Evolutionary conservation across 2,113 vertebrate species (phyloP).

Genomic region (Piaya cayana): DNA sequence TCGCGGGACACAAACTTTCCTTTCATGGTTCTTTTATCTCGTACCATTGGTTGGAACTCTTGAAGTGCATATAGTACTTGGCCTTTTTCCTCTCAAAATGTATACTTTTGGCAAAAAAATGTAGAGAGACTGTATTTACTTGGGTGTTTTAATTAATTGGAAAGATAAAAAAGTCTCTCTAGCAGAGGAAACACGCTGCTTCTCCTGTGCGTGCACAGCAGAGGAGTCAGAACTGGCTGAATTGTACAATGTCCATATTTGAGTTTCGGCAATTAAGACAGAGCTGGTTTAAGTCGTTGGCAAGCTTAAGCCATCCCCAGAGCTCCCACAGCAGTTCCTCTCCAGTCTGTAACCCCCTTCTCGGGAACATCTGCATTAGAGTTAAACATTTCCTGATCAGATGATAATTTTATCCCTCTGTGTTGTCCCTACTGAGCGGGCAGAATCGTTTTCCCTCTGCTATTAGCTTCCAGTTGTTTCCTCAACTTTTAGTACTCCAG

Average conservation of each 20-base stretch:
- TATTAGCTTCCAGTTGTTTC: neutral
- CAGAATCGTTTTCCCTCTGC: neutral
- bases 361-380: neutral
- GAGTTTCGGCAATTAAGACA: neutral
- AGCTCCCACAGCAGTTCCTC: neutral
- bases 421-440: neutral
- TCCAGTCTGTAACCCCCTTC: neutral
- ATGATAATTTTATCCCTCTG: neutral
- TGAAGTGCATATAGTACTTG: neutral
- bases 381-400: neutral
- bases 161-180: neutral
- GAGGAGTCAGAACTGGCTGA: neutral
- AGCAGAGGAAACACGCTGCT: neutral
- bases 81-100: neutral
- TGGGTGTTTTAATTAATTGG: neutral
- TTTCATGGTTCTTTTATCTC: neutral
- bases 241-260: neutral
- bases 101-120: neutral
- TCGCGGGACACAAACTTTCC: neutral
- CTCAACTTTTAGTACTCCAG: neutral
- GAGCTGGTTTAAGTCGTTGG: neutral
- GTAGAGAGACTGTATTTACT: neutral
- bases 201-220: neutral
- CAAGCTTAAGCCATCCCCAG: neutral
- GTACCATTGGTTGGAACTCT: neutral